Percentiles rank a stretch among this genome's conserved stretches.
Evolutionary conservation across 2,888 invertebrate species (phyloP).

Genomic region (Dyspetes luteomarginatus): DNA sequence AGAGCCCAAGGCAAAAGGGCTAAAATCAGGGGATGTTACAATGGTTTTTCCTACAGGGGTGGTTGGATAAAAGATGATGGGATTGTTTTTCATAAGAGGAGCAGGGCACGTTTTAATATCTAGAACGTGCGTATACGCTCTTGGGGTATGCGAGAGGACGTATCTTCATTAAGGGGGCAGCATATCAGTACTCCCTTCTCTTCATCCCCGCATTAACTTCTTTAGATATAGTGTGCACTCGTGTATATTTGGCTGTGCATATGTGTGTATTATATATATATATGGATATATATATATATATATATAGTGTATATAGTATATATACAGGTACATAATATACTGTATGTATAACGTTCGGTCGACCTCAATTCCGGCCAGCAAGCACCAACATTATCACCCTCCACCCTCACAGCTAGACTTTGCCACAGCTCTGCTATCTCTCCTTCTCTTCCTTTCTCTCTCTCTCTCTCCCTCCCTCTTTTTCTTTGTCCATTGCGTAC

Average conservation of each 20-base stretch:
- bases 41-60: too few relatives aligned
- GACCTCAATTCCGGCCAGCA: slow-evolving; percentile 31
- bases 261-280: not conserved
- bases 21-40: too few relatives aligned
- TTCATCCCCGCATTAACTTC: not conserved
- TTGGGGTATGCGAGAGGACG: not conserved
- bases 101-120: slow-evolving; percentile 41
- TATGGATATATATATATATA: not conserved
- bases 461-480: not conserved
- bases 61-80: not conserved
- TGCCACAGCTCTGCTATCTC: slow-evolving; percentile 2
- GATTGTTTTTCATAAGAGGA: not conserved
- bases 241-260: too few relatives aligned
- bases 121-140: slow-evolving; percentile 27
- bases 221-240: too few relatives aligned
- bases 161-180: slow-evolving; percentile 47
- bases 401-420: not conserved
- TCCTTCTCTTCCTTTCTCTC: too few relatives aligned
- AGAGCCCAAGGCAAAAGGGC: too few relatives aligned
- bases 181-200: slow-evolving; percentile 7
- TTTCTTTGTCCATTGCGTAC: not conserved
- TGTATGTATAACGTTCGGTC: slow-evolving; percentile 13
- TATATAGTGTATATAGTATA: not conserved
- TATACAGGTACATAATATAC: too few relatives aligned
- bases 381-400: slow-evolving; percentile 1